Base-by-base conservation (phyloP, 1,140 invertebrate species). In the Homalodisca vitripennis region DNA sequence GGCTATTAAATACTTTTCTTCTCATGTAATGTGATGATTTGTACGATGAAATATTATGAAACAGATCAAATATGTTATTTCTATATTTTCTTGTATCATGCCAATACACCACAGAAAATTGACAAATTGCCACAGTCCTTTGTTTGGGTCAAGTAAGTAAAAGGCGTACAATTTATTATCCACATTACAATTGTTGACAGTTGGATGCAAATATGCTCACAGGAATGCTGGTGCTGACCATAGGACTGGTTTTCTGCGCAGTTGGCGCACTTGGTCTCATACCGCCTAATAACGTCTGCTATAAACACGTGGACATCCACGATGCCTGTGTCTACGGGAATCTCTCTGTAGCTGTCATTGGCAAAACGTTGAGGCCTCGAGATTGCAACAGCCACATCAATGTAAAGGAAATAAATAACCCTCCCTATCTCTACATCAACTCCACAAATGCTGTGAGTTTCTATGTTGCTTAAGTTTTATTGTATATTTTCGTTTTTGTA, bases 311-410 rank as follows among this genome's bases (percentile, higher is more conserved):
- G 1, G 10, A 22, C 26, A 24, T 60, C 26, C 26, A 10, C 55
- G 29, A 60, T 24, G 55, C 55, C n/a, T 60, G 55, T n/a, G 55
- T 60, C 55, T 60, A 60, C 55, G 55, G 55, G 3, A 60, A 60
- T 26, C 55, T 60, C 22, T 2, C 2, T 12, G 2, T 60, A 27
- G 24, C 14, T 6, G 3, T 60, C 3, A 10, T n/a, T 13, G 24
- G 26, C 22, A 26, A 60, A n/a, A 27, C n/a, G 6, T 24, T 27
- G 22, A 3, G 3, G 3, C 55, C 55, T 26, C 2, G 26, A 12
- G 55, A 60, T 3, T 60, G 55, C 55, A 60, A 60, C 55, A 27
- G 24, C 29, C 27, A 27, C 26, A 24, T 60, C 2, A 6, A 27
- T 6, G 13, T 60, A 22, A 27, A 13, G 3, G 55, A 60, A 26